phyloP scores from a whole-genome alignment of 1,140 invertebrate species.

The Aricia agestis region DNA sequence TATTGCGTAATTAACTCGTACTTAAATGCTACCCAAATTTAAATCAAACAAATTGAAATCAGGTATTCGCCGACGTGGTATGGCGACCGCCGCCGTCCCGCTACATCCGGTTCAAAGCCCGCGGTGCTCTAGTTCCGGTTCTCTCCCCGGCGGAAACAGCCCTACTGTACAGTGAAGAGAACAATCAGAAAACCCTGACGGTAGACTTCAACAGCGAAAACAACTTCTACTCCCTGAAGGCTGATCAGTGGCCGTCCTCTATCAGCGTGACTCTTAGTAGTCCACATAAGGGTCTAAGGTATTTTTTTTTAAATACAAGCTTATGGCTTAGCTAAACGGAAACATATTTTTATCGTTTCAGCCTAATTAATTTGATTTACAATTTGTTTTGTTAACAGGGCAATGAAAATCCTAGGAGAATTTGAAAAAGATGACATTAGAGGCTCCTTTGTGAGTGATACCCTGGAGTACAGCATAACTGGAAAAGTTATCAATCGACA shows the following conservation, averaged over 20 bases:
- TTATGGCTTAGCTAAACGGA: too few relatives aligned
- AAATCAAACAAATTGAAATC: too few relatives aligned
- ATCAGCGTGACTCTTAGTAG: conserved; percentile 50
- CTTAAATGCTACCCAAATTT: too few relatives aligned
- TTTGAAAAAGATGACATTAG: conserved; percentile 54
- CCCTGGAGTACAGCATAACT: conserved; percentile 54
- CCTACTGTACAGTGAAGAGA: conserved; percentile 44
- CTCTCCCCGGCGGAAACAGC: conserved; percentile 46
- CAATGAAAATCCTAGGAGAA: conserved; percentile 64
- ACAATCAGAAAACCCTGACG: conserved; percentile 35
- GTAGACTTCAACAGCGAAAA: conserved; percentile 48
- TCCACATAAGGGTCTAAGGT: conserved; percentile 64
- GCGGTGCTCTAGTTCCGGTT: conserved; percentile 51
- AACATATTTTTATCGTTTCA: too few relatives aligned
- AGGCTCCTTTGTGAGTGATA: conserved; percentile 59
- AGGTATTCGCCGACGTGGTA: conserved; percentile 69
- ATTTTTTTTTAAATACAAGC: conserved; percentile 12
- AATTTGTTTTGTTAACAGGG: conserved; percentile 41
- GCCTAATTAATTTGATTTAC: too few relatives aligned
- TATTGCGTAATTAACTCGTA: too few relatives aligned
- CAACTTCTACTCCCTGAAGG: conserved; percentile 55
- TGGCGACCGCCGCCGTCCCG: conserved; percentile 74
- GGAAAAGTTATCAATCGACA: conserved; percentile 60
- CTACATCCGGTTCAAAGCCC: conserved; percentile 63
- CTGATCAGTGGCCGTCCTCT: conserved; percentile 46